phyloP scores from a whole-genome alignment of 2,797 vertebrate genomes.

The Caiman crocodilus region DNA sequence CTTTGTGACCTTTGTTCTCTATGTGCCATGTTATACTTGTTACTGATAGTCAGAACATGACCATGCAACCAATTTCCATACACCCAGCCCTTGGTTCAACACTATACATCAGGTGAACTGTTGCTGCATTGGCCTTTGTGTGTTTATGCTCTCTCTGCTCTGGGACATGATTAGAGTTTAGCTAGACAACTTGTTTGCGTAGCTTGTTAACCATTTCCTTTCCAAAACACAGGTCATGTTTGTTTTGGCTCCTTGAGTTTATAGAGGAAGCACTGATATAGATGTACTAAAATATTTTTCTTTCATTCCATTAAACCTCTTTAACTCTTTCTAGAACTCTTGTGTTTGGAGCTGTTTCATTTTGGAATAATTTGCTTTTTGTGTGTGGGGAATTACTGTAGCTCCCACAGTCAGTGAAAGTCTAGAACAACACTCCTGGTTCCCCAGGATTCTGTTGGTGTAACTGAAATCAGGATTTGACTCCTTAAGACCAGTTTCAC shows the following conservation, averaged over 20 bases:
- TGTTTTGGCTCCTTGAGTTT: conserved; percentile 65
- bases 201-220: conserved; percentile 81
- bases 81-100: not conserved
- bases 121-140: conserved; percentile 15
- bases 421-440: conserved; percentile 63
- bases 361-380: conserved; percentile 74
- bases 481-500: conserved; percentile 43
- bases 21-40: not conserved
- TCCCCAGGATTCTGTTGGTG: conserved; percentile 57
- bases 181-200: conserved; percentile 65
- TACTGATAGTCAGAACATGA: not conserved
- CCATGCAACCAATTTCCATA: not conserved
- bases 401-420: conserved; percentile 67
- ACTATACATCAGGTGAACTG: fast-evolving
- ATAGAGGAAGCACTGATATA: conserved; percentile 65
- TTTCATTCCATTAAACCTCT: conserved; percentile 79
- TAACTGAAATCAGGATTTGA: conserved; percentile 64
- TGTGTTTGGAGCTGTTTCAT: conserved; percentile 78
- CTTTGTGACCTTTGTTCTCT: not conserved
- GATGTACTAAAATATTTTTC: conserved; percentile 69
- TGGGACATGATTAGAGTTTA: conserved; percentile 52
- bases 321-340: conserved; percentile 79
- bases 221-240: conserved; percentile 71
- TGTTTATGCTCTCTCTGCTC: not conserved
- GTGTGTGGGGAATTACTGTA: conserved; percentile 72